Evolutionary conservation across 1,140 invertebrate species (phyloP).

Genomic region (Littorina saxatilis): DNA sequence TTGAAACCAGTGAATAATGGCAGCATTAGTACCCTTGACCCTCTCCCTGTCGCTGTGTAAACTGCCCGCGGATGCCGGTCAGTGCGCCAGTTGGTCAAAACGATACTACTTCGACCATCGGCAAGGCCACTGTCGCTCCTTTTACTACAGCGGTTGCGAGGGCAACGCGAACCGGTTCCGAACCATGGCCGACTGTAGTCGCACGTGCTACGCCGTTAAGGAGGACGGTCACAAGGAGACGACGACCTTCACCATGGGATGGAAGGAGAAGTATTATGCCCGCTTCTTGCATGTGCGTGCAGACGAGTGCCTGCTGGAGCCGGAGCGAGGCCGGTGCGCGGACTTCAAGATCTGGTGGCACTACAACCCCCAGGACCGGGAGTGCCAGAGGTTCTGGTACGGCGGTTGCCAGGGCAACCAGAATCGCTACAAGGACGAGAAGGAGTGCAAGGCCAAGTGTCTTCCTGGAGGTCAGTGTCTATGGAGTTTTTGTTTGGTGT

Average conservation of each 20-base stretch:
- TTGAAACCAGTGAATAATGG: too few relatives aligned
- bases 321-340: constrained; percentile 87
- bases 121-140: constrained; percentile 87
- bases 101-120: constrained; percentile 89
- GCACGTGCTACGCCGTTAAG: constrained; percentile 36
- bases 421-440: constrained; percentile 86
- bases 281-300: too few relatives aligned
- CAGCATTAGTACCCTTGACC: constrained; percentile 28
- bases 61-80: constrained; percentile 85
- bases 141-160: constrained; percentile 96
- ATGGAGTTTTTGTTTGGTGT: constrained; percentile 13
- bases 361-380: constrained; percentile 84
- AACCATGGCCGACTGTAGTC: constrained; percentile 89
- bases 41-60: constrained; percentile 83
- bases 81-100: constrained; percentile 85
- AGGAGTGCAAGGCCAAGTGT: constrained; percentile 82
- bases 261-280: neutral
- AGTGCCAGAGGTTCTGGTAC: constrained; percentile 95
- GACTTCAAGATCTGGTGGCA: constrained; percentile 86
- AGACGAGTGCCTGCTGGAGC: constrained; percentile 83
- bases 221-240: neutral
- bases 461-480: constrained; percentile 43
- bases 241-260: neutral
- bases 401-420: constrained; percentile 90
- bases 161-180: constrained; percentile 86